Evolutionary conservation across 1,140 invertebrate genomes (phyloP), one percentile per base, ranked within the genome.

Genomic region (Panulirus ornatus): DNA sequence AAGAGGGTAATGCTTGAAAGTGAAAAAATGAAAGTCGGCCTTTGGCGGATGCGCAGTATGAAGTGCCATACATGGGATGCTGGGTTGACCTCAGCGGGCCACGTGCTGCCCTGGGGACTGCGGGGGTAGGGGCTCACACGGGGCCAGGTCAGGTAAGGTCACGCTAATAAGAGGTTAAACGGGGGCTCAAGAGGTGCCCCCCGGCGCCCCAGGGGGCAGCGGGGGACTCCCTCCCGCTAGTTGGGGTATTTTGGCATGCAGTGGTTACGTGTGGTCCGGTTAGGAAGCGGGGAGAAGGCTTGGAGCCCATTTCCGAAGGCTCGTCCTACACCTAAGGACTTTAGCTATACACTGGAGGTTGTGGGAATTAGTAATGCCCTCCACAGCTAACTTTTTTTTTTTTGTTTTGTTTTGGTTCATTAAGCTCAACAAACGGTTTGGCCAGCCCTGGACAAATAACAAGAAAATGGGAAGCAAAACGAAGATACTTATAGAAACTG

Each of bases 31-130:
- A 88, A 70, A 86, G 84, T 75, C 70, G 71, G 71, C 66, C 84
- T 76, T 76, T 76, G 84, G 84, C 84, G 40, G 66, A 22, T 58
- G 81, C 54, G 58, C 58, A 83, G 81, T 84, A 84, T 84, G 90
- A 87, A 91, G 90, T 91, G 90, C 90, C 90, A 91, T 91, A 91
- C 90, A 87, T 73, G 76, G 76, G 84, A 76, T 42, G 79, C 70
- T 73, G 75, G 79, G 84, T 81, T 85, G 82, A 81, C 51, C 78
- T 91, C 78, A 73, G 71, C 22, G 76, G 71, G 83, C 71, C 63
- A 47, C 83, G 83, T 88, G 85, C 85, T 88, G 63, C 85, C 85
- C 85, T 88, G 85, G 85, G 85, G 85, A 88, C 85, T 78, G 85
- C 75, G 73, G 38, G 73, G 75, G 19, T 22, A 70, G 70, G 70